Conservation (phyloP, 2,113 vertebrate species). For the Varanus salvator region DNA sequence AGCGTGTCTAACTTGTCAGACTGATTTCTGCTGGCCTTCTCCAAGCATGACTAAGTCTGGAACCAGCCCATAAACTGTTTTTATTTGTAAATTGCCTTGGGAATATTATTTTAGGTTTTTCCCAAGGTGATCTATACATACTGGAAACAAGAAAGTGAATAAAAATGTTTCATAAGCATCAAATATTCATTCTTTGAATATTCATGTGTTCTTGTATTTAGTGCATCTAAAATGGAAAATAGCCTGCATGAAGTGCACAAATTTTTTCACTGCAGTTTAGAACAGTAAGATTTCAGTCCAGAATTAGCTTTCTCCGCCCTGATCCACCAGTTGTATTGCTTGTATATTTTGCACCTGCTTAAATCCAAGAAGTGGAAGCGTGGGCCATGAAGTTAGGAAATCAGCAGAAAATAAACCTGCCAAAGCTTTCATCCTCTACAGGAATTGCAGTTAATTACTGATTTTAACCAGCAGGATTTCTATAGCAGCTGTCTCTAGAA, state of each 20-base stretch:
- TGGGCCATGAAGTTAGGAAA: not conserved
- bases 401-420: conserved; percentile 12
- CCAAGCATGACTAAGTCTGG: not conserved
- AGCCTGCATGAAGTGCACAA: not conserved
- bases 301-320: conserved; percentile 8
- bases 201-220: not conserved
- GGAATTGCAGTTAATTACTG: conserved; percentile 30
- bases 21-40: not conserved
- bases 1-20: not conserved
- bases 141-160: not conserved
- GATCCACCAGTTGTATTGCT: not conserved
- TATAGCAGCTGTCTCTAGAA: conserved; percentile 35
- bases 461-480: not conserved
- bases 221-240: not conserved
- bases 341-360: conserved; percentile 12
- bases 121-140: not conserved
- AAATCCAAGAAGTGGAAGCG: conserved; percentile 25
- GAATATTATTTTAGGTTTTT: not conserved
- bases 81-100: not conserved
- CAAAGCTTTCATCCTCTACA: conserved; percentile 24
- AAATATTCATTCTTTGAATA: not conserved
- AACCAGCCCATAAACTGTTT: not conserved
- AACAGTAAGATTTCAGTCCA: not conserved
- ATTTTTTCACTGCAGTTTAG: not conserved
- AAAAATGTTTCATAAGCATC: not conserved